A percentile compares a stretch with the other conserved stretches of the same genome.
These are phyloP conservation scores for Amblyjoppa fuscipennis DNA, from an alignment of 2,888 invertebrate genomes.

Conservation along the genomic window DNA sequence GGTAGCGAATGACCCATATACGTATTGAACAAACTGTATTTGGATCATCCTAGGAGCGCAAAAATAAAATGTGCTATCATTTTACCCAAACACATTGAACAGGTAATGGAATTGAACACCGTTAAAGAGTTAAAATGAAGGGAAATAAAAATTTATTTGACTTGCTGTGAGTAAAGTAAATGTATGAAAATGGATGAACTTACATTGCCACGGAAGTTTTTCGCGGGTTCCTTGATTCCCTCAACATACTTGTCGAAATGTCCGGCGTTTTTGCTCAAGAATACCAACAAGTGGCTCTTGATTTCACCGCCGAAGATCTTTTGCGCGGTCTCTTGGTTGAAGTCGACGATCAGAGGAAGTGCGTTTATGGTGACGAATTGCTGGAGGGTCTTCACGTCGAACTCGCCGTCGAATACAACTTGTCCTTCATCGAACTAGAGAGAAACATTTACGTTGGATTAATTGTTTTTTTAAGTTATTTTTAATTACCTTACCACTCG, in stretches of 20 bases:
- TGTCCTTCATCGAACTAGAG: conserved; percentile 94
- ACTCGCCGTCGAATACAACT: conserved; percentile 90
- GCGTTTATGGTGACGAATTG: conserved; percentile 94
- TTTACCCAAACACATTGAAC: not conserved
- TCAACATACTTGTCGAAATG: conserved; percentile 93
- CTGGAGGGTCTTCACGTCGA: conserved; percentile 89
- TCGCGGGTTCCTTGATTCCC: conserved; percentile 93
- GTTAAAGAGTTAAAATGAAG: not conserved
- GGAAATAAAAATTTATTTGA: not conserved
- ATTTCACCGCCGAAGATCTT: conserved; percentile 99
- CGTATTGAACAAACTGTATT: no score
- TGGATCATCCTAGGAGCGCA: no score
- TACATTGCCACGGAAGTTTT: conserved; percentile 94
- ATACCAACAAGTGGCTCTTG: conserved; percentile 98
- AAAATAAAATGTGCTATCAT: no score
- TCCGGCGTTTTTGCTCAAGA: conserved; percentile 96
- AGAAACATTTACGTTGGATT: conserved; percentile 18
- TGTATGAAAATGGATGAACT: conserved; percentile 37
- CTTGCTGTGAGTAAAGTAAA: not conserved
- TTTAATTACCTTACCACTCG: not conserved
- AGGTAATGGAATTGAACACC: not conserved
- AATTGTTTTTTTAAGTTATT: conserved; percentile 1
- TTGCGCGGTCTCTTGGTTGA: conserved; percentile 98
- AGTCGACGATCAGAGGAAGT: conserved; percentile 96
- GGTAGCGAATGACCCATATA: no score